phyloP scores from a whole-genome alignment of 2,113 vertebrate genomes.

The Puntigrus tetrazona region DNA sequence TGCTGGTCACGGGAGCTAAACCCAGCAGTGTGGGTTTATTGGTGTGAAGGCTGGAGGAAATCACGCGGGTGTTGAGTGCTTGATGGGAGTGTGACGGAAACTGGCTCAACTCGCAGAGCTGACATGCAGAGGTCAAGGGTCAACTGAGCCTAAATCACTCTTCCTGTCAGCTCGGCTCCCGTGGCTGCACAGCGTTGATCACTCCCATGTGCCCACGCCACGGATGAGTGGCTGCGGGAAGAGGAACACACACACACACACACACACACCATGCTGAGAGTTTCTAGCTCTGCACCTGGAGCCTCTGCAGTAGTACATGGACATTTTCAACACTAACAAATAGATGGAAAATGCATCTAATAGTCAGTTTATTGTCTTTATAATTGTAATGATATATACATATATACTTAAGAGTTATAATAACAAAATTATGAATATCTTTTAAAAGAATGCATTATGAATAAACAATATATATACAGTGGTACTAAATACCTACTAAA shows the following conservation, averaged over 20 bases:
- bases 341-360: background rate
- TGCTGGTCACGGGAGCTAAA: background rate
- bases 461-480: no score
- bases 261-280: conserved; percentile 24
- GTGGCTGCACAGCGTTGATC: conserved; percentile 70
- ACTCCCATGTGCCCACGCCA: conserved; percentile 67
- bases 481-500: no score
- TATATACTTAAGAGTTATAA: no score
- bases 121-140: conserved; percentile 71
- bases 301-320: conserved; percentile 11
- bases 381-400: no score
- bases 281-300: conserved; percentile 36
- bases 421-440: no score
- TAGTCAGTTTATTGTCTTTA: background rate
- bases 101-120: conserved; percentile 62
- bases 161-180: conserved; percentile 75
- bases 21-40: background rate
- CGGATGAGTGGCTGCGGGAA: conserved; percentile 57
- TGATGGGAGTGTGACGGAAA: conserved; percentile 51
- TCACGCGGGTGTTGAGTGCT: conserved; percentile 46
- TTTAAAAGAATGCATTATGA: no score
- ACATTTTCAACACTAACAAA: conserved; percentile 12
- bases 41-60: conserved; percentile 19
- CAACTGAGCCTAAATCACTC: conserved; percentile 76
- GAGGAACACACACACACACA: background rate